Percentiles rank a stretch among this genome's conserved stretches.
phyloP scores from a whole-genome alignment of 2,888 invertebrate genomes.

The Poecilus cupreus region DNA sequence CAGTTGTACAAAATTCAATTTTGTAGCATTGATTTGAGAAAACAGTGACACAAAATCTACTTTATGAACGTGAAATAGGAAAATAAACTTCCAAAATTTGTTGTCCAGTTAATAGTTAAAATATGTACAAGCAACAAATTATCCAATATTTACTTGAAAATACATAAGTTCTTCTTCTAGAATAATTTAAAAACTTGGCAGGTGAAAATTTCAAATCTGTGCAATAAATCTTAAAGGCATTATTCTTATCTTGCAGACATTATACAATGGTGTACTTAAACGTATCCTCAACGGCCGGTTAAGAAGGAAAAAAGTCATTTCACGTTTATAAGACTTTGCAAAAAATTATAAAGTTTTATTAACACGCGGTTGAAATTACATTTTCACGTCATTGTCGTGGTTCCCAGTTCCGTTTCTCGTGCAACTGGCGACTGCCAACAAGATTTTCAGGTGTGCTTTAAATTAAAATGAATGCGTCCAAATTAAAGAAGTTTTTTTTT shows the following conservation, averaged over 20 bases:
- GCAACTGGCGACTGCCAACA: not conserved
- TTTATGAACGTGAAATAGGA: too few relatives aligned
- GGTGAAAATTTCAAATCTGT: too few relatives aligned
- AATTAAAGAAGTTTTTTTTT: constrained; percentile 50
- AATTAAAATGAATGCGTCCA: constrained; percentile 51
- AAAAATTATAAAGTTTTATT: constrained; percentile 56
- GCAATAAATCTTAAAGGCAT: not conserved
- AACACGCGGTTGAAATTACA: constrained; percentile 51
- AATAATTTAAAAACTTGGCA: not conserved
- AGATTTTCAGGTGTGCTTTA: constrained; percentile 29
- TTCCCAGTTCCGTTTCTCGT: constrained; percentile 4
- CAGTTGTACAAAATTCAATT: too few relatives aligned
- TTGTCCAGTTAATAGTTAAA: too few relatives aligned
- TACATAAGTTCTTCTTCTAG: too few relatives aligned
- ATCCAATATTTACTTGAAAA: too few relatives aligned
- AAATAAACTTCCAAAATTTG: too few relatives aligned
- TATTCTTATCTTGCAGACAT: not conserved
- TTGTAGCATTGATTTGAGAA: too few relatives aligned
- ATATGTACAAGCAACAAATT: too few relatives aligned
- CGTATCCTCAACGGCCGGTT: constrained; percentile 8
- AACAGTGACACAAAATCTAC: too few relatives aligned
- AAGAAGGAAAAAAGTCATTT: constrained; percentile 26
- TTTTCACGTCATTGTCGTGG: constrained; percentile 50
- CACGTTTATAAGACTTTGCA: constrained; percentile 25
- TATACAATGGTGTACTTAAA: constrained; percentile 14